Base-by-base conservation (phyloP, 1,140 invertebrate species). In the Drosophila melanica region DNA sequence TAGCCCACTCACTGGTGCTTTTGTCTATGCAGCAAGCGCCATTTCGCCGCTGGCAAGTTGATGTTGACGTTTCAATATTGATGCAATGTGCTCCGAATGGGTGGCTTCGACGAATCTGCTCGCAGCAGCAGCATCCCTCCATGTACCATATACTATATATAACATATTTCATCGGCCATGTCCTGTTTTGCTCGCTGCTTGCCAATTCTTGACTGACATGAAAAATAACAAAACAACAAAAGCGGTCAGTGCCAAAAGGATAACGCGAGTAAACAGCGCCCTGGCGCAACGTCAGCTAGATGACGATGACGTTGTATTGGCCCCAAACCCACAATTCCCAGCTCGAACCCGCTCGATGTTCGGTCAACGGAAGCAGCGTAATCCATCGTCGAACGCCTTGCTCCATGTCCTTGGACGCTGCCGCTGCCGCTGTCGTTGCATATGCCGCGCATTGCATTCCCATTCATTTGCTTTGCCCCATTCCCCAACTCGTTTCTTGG, bases 31-130 rank as follows among this genome's bases (percentile, higher is more conserved):
- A 66, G 50, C 41, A 66, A 77, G 57, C 82, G 79, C 79, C 84
- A 79, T 80, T 89, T 79, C 65, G 85, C 84, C 85, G 79, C 60
- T 80, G 84, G 85, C 80, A 67, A 87, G 78, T 89, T 89, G 84
- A 84, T 89, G 84, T 89, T 87, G 84, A 87, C 84, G 84, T 87
- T 89, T 89, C 85, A 87, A 87, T 87, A 87, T 87, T 87, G 84
- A 89, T 87, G 84, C 84, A 87, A 87, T 87, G 84, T 89, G 84
- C 79, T 72, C 57, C 72, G 37, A 66, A 66, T 72, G 64, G 66
- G 35, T 4, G 35, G 27, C 27, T 5, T n/a, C 11, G 37, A 12
- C n/a, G 41, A 60, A 16, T 59, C 37, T 27, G 16, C 47, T 14
- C 27, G 27, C 53, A 66, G 53, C 44, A 57, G 27, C 53, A 66